Percentiles rank a stretch among this genome's conserved stretches.
phyloP scores from a whole-genome alignment of 1,140 invertebrate genomes.

The Aplysia californica region DNA sequence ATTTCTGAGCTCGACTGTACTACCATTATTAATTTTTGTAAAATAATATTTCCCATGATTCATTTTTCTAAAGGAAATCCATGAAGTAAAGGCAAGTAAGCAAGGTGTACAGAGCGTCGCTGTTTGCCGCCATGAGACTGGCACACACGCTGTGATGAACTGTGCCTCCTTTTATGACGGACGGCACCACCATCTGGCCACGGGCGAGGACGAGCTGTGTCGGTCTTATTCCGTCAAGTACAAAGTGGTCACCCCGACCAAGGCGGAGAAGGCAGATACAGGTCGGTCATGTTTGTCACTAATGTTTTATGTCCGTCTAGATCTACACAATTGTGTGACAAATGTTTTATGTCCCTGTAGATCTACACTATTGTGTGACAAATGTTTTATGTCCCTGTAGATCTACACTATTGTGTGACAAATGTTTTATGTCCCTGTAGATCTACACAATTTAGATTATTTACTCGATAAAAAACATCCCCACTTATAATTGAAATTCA shows the following conservation, averaged over 20 bases:
- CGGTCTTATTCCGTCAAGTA: slow-evolving; percentile 87
- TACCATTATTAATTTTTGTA: slow-evolving; percentile 40
- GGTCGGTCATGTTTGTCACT: neutral
- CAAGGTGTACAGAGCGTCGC: slow-evolving; percentile 81
- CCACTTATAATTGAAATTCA: too few species aligned
- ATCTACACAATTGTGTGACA: neutral
- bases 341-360: neutral
- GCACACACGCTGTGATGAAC: slow-evolving; percentile 91
- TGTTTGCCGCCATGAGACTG: slow-evolving; percentile 89
- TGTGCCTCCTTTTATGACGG: slow-evolving; percentile 76
- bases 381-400: neutral
- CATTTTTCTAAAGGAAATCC: slow-evolving; percentile 92
- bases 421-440: neutral
- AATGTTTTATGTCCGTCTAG: neutral
- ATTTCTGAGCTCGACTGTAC: neutral
- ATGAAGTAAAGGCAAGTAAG: slow-evolving; percentile 87
- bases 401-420: neutral
- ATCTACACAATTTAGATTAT: neutral
- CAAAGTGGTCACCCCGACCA: slow-evolving; percentile 70
- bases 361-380: neutral
- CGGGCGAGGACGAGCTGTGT: slow-evolving; percentile 91
- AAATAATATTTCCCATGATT: too few species aligned
- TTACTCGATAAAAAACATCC: too few species aligned
- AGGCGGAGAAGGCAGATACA: slow-evolving; percentile 38
- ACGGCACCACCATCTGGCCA: slow-evolving; percentile 82